Percentiles rank a stretch among this genome's conserved stretches.
phyloP scores from a whole-genome alignment of 64 coral and sea anemone species.

The Dendronephthya gigantea region DNA sequence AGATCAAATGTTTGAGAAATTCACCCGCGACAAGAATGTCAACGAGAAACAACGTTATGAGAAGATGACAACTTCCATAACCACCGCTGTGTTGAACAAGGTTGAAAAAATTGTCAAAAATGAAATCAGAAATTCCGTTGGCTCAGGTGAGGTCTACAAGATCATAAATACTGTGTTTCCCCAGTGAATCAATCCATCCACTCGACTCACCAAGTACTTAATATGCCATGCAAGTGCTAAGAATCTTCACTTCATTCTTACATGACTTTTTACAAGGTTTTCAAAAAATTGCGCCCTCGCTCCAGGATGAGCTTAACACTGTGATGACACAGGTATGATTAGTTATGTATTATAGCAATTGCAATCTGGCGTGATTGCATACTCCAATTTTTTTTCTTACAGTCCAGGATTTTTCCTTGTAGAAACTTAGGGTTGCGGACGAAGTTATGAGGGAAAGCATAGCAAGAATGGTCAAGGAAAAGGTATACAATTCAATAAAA shows the following conservation, averaged over 20 bases:
- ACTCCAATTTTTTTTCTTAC: too few species aligned
- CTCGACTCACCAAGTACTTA: too few species aligned
- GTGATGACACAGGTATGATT: constrained; percentile 65
- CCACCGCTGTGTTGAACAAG: constrained; percentile 69
- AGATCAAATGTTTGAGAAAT: constrained; percentile 75
- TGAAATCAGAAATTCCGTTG: constrained; percentile 68
- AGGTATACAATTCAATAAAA: constrained; percentile 36
- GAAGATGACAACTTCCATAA: constrained; percentile 65
- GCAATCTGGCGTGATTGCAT: background rate
- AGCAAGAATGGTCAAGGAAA: constrained; percentile 72
- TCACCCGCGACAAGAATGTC: constrained; percentile 39
- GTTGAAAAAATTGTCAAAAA: constrained; percentile 79
- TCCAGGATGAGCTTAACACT: constrained; percentile 87
- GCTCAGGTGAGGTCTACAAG: constrained; percentile 38
- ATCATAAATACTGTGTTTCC: background rate
- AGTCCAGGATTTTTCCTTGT: background rate
- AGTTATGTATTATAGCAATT: too few species aligned
- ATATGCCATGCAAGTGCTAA: too few species aligned
- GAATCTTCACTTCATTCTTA: background rate
- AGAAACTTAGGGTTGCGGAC: constrained; percentile 90
- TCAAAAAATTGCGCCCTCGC: constrained; percentile 54
- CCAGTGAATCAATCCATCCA: too few species aligned
- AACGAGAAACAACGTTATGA: constrained; percentile 53
- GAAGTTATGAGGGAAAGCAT: constrained; percentile 72
- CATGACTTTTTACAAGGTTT: constrained; percentile 47